Evolutionary conservation across 1,140 invertebrate species (phyloP).

Genomic region (Zaprionus tsacasi): DNA sequence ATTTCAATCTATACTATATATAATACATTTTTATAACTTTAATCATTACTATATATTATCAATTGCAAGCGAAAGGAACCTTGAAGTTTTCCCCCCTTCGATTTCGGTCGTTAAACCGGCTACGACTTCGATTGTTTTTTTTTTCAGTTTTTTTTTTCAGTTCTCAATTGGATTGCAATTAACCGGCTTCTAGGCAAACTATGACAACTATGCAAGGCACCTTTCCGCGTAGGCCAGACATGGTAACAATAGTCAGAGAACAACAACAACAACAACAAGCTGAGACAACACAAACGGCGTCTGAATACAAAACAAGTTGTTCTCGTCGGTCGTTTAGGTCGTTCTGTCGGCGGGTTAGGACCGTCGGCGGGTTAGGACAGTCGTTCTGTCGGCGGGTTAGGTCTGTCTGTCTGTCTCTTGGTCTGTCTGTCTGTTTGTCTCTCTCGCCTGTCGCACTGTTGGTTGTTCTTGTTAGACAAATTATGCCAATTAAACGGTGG

Average conservation of each 20-base stretch:
- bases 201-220: slow-evolving; percentile 42
- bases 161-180: slow-evolving; percentile 25
- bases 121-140: background rate
- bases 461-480: slow-evolving; percentile 78
- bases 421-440: slow-evolving; percentile 16
- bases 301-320: slow-evolving; percentile 68
- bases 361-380: slow-evolving; percentile 7
- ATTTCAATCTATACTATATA: background rate
- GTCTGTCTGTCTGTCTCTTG: background rate
- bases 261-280: slow-evolving; percentile 51
- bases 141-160: no score
- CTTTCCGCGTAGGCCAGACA: slow-evolving; percentile 58
- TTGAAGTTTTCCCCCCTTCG: slow-evolving; percentile 16
- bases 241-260: slow-evolving; percentile 14
- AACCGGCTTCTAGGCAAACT: slow-evolving; percentile 16
- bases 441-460: slow-evolving; percentile 23
- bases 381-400: slow-evolving; percentile 21
- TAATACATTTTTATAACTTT: no score
- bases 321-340: slow-evolving; percentile 32
- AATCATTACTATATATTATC: no score
- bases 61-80: slow-evolving; percentile 20
- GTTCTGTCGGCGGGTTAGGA: background rate
- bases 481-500: slow-evolving; percentile 80
- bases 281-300: slow-evolving; percentile 31
- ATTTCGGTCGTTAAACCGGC: slow-evolving; percentile 21